Evolutionary conservation across 2,797 vertebrate species (phyloP), one percentile per base, ranked within the genome.

Genomic region (Merluccius polli): DNA sequence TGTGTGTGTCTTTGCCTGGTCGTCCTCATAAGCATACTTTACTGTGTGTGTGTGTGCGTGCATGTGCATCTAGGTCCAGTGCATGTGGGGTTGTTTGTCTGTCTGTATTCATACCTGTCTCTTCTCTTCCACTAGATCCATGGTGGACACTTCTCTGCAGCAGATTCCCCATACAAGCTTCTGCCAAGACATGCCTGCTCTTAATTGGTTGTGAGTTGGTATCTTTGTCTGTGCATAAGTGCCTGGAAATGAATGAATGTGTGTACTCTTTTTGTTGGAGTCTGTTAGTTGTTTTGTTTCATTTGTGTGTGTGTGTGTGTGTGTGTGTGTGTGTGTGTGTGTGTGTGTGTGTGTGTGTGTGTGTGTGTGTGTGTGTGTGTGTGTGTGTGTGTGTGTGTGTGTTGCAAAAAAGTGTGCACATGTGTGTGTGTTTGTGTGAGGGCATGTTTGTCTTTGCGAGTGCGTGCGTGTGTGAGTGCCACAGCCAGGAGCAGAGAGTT

Each of bases 181-280:
- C 81, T 97, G 93, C 80, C 81, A 87, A 70, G 88, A 95, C 86
- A 95, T 94, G 88, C 92, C 93, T 77, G 82, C 82, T 32, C 87
- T 94, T 85, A 93, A 92, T 80, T 94, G 91, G 92, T 87, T 95
- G 93, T 94, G 88, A 96, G 93, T 94, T 78, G 78, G 4, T 41
- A 75, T 65, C 24, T 10, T 65, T 24, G 59, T 65, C 21, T 59
- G 48, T 27, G 24, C 59, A 27, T 2, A n/a, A 27, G n/a, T 63
- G 59, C 10, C 59, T 27, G n/a, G 24, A 29, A 65, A 65, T 48
- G 13, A 1, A 48, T 18, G 41, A 48, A 48, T 27, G 59, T 11
- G 9, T 65, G 59, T 18, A 24, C 52, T 59, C 21, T 4, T 27
- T 16, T 65, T 24, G 59, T n/a, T 65, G n/a, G 24, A 27, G 59